Base-by-base conservation (phyloP, 2,797 vertebrate genomes). In the Anableps anableps region DNA sequence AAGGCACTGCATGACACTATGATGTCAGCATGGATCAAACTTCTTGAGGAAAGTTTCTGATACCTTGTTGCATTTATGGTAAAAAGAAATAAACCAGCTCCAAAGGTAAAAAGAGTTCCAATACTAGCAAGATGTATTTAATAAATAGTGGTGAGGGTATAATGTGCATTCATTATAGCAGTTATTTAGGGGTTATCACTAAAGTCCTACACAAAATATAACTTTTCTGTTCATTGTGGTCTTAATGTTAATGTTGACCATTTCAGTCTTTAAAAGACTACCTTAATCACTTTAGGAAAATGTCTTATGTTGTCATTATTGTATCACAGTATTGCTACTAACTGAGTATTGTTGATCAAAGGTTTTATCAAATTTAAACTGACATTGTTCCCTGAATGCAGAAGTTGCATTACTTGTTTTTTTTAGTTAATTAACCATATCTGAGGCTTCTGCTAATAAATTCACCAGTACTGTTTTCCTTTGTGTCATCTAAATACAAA, bases 371-470 rank as follows among this genome's bases (percentile, higher is more conserved):
- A 31, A n/a, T 21, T 55, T 31, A 55, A n/a, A 13, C n/a, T 38
- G n/a, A 47, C n/a, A 3, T 36, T 3, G 36, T 38, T 50, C 47
- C 29, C 31, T 43, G 53, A 53, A 55, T 58, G 19, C 5, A 45
- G 29, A 58, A 34, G 64, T 23, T 55, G 23, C n/a, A 71, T 26
- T 77, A n/a, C 36, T 31, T 41, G 50, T 72, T 78, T 21, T 66
- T n/a, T 16, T 50, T 38, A 17, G 23, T 70, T 23, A 21, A 36
- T 11, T 53, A 48, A 78, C 10, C 19, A 31, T 17, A 29, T 10
- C 26, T 55, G 48, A 21, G 48, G 26, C 23, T 77, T 34, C 45
- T 41, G 21, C 31, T 47, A 68, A 68, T 34, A 23, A 14, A 31
- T 60, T n/a, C 31, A 64, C 60, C 64, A 66, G 8, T 21, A 38